These are phyloP conservation scores for Pachymerium ferrugineum DNA, from an alignment of 2,888 invertebrate genomes.

Conservation along the genomic window DNA sequence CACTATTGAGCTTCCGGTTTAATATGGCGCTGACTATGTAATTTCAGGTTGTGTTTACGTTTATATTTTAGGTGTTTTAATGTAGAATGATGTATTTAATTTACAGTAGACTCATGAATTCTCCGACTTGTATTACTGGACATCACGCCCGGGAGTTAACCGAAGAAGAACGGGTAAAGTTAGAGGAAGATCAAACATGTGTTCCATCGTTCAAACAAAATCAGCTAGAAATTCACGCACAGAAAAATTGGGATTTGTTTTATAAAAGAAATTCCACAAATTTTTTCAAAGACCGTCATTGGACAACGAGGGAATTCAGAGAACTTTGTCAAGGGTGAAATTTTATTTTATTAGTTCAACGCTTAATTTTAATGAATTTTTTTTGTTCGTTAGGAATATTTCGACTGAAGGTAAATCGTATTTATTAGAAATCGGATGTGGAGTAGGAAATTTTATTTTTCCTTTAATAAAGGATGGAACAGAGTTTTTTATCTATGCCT, in stretches of 20 bases:
- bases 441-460: constrained; percentile 94
- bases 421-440: constrained; percentile 84
- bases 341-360: not conserved
- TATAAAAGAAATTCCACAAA: constrained; percentile 89
- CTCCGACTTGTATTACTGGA: too few species aligned
- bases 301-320: constrained; percentile 92
- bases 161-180: constrained; percentile 56
- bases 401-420: constrained; percentile 40
- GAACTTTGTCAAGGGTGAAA: constrained; percentile 50
- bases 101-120: too few species aligned
- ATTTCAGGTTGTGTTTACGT: too few species aligned
- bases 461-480: constrained; percentile 76
- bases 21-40: too few species aligned
- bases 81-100: too few species aligned
- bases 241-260: constrained; percentile 91
- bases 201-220: constrained; percentile 68
- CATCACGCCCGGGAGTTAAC: constrained; percentile 41
- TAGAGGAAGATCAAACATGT: constrained; percentile 60
- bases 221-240: constrained; percentile 73
- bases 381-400: not conserved
- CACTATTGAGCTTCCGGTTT: too few species aligned
- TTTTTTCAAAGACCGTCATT: constrained; percentile 92
- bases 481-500: constrained; percentile 71
- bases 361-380: not conserved
- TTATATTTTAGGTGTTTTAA: too few species aligned